phyloP scores from a whole-genome alignment of 2,113 vertebrate genomes.

The Bambusicola thoracicus region DNA sequence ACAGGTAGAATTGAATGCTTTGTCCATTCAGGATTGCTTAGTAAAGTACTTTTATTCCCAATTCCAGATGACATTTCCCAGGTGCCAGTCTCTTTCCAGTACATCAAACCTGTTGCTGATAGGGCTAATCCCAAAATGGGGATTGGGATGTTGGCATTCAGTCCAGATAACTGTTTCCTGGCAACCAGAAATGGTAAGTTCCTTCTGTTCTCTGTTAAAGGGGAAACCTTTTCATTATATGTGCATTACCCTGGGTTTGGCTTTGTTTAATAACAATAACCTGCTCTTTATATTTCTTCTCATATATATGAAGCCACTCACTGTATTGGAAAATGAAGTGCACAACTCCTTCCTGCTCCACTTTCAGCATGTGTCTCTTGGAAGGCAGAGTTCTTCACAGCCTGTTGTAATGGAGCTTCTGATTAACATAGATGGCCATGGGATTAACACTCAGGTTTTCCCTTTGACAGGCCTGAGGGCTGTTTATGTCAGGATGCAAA shows the following conservation, averaged over 20 bases:
- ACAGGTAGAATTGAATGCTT: not conserved
- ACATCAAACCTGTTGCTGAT: conserved; percentile 87
- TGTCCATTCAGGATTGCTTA: not conserved
- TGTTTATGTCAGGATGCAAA: not conserved
- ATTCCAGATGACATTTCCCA: conserved; percentile 85
- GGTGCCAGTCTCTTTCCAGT: conserved; percentile 84
- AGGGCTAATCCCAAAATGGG: conserved; percentile 94
- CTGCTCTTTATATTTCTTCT: not conserved
- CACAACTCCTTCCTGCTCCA: not conserved
- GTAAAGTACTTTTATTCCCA: not conserved
- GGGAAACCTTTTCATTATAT: not conserved
- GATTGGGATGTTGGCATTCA: conserved; percentile 89
- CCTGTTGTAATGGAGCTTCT: not conserved
- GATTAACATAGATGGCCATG: not conserved
- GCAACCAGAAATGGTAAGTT: conserved; percentile 91
- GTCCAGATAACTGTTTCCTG: conserved; percentile 90
- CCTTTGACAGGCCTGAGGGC: not conserved
- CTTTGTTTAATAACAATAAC: not conserved
- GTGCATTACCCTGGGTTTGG: not conserved
- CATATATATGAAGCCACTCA: not conserved
- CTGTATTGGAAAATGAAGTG: not conserved
- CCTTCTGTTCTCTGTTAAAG: not conserved
- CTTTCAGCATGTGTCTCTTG: not conserved
- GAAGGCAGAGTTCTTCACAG: not conserved
- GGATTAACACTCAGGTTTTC: not conserved